Conservation (phyloP, 2,113 vertebrate species). For the Heptranchias perlo region DNA sequence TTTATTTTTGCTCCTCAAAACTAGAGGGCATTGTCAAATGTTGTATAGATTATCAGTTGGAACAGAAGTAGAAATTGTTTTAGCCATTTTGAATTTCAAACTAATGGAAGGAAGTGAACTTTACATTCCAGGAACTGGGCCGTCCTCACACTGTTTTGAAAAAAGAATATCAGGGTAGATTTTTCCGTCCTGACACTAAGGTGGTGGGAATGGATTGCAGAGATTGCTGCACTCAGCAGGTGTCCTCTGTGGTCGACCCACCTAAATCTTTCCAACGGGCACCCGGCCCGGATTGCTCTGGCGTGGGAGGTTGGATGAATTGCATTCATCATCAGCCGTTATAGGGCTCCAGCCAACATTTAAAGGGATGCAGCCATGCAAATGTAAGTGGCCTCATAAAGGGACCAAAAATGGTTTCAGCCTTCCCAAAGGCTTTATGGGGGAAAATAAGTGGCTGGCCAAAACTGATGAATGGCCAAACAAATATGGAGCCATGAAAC, state of each 20-base stretch:
- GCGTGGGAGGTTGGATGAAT: background rate
- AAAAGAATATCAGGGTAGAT: background rate
- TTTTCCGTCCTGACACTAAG: background rate
- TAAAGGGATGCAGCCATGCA: background rate
- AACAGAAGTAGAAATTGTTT: background rate
- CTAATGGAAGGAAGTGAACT: background rate
- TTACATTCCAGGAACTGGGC: background rate
- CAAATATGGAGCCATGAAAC: background rate
- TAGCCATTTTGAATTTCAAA: background rate
- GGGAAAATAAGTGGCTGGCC: background rate
- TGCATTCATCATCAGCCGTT: background rate
- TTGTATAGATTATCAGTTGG: background rate
- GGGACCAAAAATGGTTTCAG: background rate
- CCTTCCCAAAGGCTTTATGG: background rate
- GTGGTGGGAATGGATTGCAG: background rate
- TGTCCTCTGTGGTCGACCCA: background rate
- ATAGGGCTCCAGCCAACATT: background rate
- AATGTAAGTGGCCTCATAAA: background rate
- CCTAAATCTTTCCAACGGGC: background rate
- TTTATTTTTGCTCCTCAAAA: background rate
- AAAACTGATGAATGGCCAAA: background rate
- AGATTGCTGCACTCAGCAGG: background rate
- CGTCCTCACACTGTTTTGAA: background rate
- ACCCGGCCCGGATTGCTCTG: background rate
- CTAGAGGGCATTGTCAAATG: background rate